Percentiles rank a stretch among this genome's conserved stretches.
These are phyloP conservation scores for Procavia capensis DNA, from an alignment of 2,113 vertebrate species.

Conservation along the genomic window DNA sequence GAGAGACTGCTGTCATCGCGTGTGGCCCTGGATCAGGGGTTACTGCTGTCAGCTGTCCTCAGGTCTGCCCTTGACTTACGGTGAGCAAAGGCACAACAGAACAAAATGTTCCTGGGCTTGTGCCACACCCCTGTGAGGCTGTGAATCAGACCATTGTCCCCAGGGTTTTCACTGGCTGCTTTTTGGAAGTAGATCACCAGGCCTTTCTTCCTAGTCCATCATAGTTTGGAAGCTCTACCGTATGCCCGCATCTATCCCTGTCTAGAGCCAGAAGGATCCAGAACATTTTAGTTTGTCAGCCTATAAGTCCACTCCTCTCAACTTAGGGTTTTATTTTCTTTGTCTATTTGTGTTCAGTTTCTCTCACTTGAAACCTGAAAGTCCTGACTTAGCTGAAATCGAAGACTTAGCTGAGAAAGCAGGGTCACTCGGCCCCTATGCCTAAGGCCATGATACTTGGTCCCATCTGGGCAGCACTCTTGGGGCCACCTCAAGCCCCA, in stretches of 20 bases:
- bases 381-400: accelerated
- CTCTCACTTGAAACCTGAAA: not conserved
- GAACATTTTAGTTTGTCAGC: not conserved
- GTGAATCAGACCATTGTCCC: too few relatives aligned
- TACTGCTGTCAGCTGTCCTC: too few relatives aligned
- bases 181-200: too few relatives aligned
- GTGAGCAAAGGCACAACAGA: too few relatives aligned
- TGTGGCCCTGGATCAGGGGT: too few relatives aligned
- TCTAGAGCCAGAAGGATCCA: not conserved
- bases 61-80: too few relatives aligned
- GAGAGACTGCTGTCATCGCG: accelerated
- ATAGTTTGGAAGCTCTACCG: too few relatives aligned
- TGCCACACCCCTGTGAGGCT: too few relatives aligned
- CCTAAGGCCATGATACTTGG: not conserved
- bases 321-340: not conserved
- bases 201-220: too few relatives aligned
- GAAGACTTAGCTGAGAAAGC: not conserved
- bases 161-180: too few relatives aligned
- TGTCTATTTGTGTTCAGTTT: not conserved
- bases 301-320: not conserved
- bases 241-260: too few relatives aligned
- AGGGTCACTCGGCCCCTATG: not conserved
- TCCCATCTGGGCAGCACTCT: not conserved
- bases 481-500: accelerated
- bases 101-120: too few relatives aligned